phyloP scores from a whole-genome alignment of 2,113 vertebrate species.

The Riparia riparia region DNA sequence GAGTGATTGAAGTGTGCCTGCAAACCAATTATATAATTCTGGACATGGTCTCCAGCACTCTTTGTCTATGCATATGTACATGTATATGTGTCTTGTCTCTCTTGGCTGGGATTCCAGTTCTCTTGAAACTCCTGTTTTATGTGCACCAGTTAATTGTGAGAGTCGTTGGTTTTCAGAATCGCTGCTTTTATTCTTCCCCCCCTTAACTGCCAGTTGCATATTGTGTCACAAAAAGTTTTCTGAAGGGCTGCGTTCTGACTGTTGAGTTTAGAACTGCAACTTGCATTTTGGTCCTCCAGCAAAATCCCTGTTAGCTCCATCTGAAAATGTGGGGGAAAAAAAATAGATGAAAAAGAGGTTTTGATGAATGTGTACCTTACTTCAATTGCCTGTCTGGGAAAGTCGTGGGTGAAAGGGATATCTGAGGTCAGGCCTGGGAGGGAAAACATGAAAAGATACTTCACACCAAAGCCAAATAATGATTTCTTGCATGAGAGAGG shows the following conservation, averaged over 20 bases:
- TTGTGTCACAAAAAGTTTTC: slow-evolving; percentile 40
- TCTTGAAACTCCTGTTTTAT: slow-evolving; percentile 38
- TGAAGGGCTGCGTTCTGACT: not conserved
- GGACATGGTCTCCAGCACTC: not conserved
- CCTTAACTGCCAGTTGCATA: not conserved
- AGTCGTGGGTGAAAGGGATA: not conserved
- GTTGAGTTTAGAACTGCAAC: not conserved
- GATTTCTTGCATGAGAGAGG: not conserved
- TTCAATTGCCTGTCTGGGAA: not conserved
- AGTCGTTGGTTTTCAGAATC: not conserved
- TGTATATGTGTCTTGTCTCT: slow-evolving; percentile 14
- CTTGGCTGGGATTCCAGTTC: not conserved
- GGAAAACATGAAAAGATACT: not conserved
- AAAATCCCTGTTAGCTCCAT: not conserved
- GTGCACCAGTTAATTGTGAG: not conserved
- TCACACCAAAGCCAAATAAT: not conserved
- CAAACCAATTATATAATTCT: slow-evolving; percentile 56
- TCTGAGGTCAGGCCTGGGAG: not conserved
- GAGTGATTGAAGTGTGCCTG: slow-evolving; percentile 41
- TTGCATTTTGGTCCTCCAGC: not conserved
- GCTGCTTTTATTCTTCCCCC: slow-evolving; percentile 18
- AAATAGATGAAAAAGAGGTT: not conserved
- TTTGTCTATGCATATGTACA: not conserved
- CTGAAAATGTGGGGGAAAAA: not conserved
- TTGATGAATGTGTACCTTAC: not conserved